Base-by-base conservation (phyloP, 2,113 vertebrate genomes). In the Oncorhynchus tshawytscha region DNA sequence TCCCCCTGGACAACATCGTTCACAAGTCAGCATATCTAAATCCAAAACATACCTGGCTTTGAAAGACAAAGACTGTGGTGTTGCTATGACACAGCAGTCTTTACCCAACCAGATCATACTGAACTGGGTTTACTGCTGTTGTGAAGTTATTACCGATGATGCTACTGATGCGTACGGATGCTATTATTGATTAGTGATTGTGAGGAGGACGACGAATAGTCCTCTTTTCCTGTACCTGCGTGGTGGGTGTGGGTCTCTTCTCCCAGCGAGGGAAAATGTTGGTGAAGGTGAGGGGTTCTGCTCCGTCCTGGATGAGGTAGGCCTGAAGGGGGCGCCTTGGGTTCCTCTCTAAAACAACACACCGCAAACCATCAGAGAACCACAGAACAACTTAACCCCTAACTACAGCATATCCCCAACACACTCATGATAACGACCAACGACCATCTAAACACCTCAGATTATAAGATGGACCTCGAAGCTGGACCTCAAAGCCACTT, bases 201-300 rank as follows among this genome's bases (percentile, higher is more conserved):
- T 6, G 62, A 59, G n/a, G 11, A 34, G 31, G 20, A 9, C 11
- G 18, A 13, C 18, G 16, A 34, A 15, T 0, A 25, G 15, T 24
- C 24, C 39, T 31, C 11, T 48, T 1, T 9, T 25, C 4, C 20
- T 6, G 48, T 85, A 93, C 92, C 89, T 82, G 87, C 64, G 39
- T 12, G 39, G 9, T 45, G 39, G 82, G 71, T 51, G 78, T 75
- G 18, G 74, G 77, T 57, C 64, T 85, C 80, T 67, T 88, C 81
- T 94, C 93, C 94, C 94, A 95, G 73, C 72, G 78, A 0, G 94
- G 92, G 81, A 95, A 95, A 70, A 95, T 82, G 49, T 95, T 95
- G 48, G 94, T 95, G 88, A 95, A 95, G 81, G 93, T 95, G 27
- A 94, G 80, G 75, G 94, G 94, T 78, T 95, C 94, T 0, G 72